These are phyloP conservation scores for Phalera bucephala DNA, from an alignment of 2,888 invertebrate genomes.

Conservation along the genomic window DNA sequence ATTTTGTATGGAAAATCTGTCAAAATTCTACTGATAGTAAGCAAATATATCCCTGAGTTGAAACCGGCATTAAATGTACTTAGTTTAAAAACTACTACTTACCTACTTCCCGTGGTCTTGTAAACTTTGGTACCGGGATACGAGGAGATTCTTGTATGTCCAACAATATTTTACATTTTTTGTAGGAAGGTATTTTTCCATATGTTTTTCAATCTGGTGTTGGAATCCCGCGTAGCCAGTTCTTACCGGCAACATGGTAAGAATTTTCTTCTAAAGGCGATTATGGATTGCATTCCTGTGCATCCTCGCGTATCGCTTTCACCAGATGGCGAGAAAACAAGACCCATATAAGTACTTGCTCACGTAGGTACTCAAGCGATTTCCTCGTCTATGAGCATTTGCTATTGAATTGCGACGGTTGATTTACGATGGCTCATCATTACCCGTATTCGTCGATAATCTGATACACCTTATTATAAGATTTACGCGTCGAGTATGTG, in stretches of 20 bases:
- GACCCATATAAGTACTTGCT: conserved; percentile 27
- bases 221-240: background rate
- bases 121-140: too few species aligned
- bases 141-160: background rate
- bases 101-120: too few species aligned
- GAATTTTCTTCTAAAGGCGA: conserved; percentile 8
- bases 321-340: conserved; percentile 33
- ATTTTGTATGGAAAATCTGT: too few species aligned
- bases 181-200: background rate
- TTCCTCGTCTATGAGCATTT: conserved; percentile 27
- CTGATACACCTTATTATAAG: conserved; percentile 15
- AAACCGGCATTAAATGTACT: too few species aligned
- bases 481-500: conserved; percentile 17
- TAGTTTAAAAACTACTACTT: too few species aligned
- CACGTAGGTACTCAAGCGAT: conserved; percentile 18
- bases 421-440: conserved; percentile 26
- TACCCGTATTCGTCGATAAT: conserved; percentile 19
- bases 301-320: conserved; percentile 43
- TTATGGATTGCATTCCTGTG: conserved; percentile 35
- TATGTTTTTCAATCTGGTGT: background rate
- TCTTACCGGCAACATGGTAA: conserved; percentile 3
- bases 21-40: too few species aligned
- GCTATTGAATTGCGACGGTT: conserved; percentile 25
- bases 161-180: background rate
- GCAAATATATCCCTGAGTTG: too few species aligned